These are phyloP conservation scores for Pseudochirops cupreus DNA, from an alignment of 2,797 vertebrate species.

Conservation along the genomic window DNA sequence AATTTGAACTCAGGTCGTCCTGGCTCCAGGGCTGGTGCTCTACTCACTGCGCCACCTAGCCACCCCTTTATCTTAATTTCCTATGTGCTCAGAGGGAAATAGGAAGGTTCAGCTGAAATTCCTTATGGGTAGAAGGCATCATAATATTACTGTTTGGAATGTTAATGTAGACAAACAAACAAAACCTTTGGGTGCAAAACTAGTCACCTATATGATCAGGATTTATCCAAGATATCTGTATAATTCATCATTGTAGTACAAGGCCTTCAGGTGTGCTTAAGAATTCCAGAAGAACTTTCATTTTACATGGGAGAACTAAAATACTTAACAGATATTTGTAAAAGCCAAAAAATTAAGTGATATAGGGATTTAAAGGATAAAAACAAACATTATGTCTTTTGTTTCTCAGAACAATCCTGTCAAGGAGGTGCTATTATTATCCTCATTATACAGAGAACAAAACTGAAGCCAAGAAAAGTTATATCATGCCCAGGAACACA, in stretches of 20 bases:
- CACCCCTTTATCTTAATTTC: too few species aligned
- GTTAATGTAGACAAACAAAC: conserved; percentile 44
- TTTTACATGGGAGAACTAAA: conserved; percentile 19
- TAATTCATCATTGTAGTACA: conserved; percentile 12
- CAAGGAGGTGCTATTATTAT: not conserved
- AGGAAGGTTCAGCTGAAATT: conserved; percentile 26
- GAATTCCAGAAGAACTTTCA: conserved; percentile 21
- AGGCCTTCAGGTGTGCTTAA: not conserved
- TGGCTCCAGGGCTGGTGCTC: too few species aligned
- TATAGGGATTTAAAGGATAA: not conserved
- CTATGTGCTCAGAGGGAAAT: conserved; percentile 12
- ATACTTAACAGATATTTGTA: not conserved
- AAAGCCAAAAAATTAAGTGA: conserved; percentile 47
- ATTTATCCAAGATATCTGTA: not conserved
- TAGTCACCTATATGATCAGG: not conserved
- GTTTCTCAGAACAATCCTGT: not conserved
- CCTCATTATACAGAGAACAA: not conserved
- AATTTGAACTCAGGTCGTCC: too few species aligned
- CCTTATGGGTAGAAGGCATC: conserved; percentile 21
- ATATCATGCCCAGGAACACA: not conserved
- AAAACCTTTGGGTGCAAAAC: conserved; percentile 20
- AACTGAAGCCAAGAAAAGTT: not conserved
- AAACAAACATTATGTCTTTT: not conserved
- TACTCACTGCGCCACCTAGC: too few species aligned
- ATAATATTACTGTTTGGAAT: not conserved